Evolutionary conservation across 37 sponge, comb jelly and placozoan genomes (phyloP).

Genomic region (Mnemiopsis leidyi): DNA sequence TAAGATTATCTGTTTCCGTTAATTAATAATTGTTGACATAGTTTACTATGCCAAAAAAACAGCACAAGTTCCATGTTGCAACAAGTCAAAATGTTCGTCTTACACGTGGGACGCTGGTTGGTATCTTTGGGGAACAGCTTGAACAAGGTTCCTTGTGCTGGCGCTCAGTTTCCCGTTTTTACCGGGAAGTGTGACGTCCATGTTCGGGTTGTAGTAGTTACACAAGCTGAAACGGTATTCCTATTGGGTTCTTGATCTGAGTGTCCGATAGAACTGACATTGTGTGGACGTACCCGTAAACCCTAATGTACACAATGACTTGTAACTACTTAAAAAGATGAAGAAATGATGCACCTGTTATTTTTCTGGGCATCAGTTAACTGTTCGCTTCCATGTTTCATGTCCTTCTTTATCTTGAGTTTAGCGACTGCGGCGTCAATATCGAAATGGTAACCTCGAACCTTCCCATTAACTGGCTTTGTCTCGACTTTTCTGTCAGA

Average conservation of each 20-base stretch:
- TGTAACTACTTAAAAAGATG: no score
- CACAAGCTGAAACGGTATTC: background rate
- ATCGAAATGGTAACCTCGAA: background rate
- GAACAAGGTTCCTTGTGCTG: background rate
- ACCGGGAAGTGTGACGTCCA: background rate
- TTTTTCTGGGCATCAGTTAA: slow-evolving; percentile 32
- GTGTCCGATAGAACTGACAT: no score
- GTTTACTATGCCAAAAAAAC: no score
- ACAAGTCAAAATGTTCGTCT: no score
- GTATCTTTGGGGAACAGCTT: background rate
- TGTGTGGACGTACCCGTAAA: no score
- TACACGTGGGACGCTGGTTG: background rate
- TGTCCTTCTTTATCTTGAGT: background rate
- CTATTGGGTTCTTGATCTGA: no score
- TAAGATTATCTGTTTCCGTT: no score
- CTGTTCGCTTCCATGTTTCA: background rate
- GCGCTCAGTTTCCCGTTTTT: background rate
- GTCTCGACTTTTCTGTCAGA: background rate
- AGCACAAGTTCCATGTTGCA: no score
- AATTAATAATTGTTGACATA: no score
- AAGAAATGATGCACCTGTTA: slow-evolving; percentile 44
- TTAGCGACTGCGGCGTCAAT: slow-evolving; percentile 34
- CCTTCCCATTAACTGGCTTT: background rate
- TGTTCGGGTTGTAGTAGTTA: slow-evolving; percentile 57
- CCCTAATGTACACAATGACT: no score